Percentiles rank a stretch among this genome's conserved stretches.
Conservation (phyloP, 2,797 vertebrate genomes). For the Sebastes hubbsi region DNA sequence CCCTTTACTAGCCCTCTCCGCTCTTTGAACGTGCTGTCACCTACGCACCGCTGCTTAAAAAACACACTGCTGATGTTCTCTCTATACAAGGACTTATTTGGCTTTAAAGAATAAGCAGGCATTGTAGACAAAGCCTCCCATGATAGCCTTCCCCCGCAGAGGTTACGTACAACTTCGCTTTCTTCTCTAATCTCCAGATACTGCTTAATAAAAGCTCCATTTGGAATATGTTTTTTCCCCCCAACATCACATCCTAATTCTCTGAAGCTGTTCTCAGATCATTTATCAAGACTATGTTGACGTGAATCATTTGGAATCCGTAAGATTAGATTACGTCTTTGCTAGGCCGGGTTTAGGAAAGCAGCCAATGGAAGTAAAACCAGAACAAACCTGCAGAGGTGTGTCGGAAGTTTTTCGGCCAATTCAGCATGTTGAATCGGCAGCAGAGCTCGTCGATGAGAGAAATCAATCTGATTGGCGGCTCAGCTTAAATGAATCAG, state of each 20-base stretch:
- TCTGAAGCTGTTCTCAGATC: constrained; percentile 2
- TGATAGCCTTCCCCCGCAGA: constrained; percentile 12
- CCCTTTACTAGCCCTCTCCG: neutral
- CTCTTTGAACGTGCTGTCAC: constrained; percentile 3
- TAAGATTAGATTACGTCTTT: constrained; percentile 15
- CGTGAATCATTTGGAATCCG: neutral
- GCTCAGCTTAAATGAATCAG: too few species aligned
- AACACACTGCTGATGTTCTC: neutral
- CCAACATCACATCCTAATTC: neutral
- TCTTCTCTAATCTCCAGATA: constrained; percentile 33
- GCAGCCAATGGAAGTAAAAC: neutral
- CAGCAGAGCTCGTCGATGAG: too few species aligned
- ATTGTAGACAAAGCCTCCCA: constrained; percentile 22
- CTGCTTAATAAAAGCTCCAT: constrained; percentile 16
- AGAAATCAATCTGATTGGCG: too few species aligned
- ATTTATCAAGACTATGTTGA: neutral
- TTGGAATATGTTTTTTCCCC: neutral
- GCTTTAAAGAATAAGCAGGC: constrained; percentile 19
- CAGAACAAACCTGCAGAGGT: neutral
- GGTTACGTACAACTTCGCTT: constrained; percentile 30
- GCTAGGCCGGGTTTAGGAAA: constrained; percentile 18
- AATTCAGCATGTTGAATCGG: too few species aligned
- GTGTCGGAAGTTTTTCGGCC: too few species aligned
- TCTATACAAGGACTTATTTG: neutral
- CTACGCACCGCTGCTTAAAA: constrained; percentile 1